phyloP scores from a whole-genome alignment of 2,797 vertebrate species.

The Picus viridis region DNA sequence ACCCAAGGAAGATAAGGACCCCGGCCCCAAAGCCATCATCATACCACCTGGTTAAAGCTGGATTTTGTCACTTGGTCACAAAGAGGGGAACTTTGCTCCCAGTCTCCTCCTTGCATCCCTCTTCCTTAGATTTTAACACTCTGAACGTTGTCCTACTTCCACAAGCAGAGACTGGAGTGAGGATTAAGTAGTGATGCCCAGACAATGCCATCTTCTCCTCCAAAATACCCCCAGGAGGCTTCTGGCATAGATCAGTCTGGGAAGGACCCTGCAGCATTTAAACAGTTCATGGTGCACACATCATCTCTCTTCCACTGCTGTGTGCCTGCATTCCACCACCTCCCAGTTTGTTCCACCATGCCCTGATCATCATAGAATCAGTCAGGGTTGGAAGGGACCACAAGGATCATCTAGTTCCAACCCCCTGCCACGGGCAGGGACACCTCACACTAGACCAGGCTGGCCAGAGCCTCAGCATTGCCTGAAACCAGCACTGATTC shows the following conservation, averaged over 20 bases:
- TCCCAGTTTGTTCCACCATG: accelerated
- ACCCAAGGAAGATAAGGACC: slow-evolving; percentile 3
- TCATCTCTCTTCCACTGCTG: accelerated
- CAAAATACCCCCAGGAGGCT: not conserved
- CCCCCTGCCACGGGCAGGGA: too few relatives aligned
- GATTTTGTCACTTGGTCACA: slow-evolving; percentile 12
- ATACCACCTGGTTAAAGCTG: not conserved
- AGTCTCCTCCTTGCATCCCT: not conserved
- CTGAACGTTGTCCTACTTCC: not conserved
- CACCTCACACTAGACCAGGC: too few relatives aligned
- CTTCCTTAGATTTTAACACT: not conserved
- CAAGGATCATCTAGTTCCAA: too few relatives aligned
- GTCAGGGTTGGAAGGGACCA: too few relatives aligned
- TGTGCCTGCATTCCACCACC: accelerated
- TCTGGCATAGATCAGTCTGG: not conserved
- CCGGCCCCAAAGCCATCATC: not conserved
- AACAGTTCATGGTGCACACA: accelerated
- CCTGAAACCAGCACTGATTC: too few relatives aligned
- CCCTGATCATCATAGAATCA: not conserved
- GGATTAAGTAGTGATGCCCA: not conserved
- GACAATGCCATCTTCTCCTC: not conserved
- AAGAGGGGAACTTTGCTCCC: not conserved
- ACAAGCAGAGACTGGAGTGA: not conserved
- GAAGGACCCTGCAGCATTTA: not conserved
- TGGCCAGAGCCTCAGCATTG: too few relatives aligned